phyloP scores from a whole-genome alignment of 1,140 invertebrate species.

The Cheumatopsyche charites region DNA sequence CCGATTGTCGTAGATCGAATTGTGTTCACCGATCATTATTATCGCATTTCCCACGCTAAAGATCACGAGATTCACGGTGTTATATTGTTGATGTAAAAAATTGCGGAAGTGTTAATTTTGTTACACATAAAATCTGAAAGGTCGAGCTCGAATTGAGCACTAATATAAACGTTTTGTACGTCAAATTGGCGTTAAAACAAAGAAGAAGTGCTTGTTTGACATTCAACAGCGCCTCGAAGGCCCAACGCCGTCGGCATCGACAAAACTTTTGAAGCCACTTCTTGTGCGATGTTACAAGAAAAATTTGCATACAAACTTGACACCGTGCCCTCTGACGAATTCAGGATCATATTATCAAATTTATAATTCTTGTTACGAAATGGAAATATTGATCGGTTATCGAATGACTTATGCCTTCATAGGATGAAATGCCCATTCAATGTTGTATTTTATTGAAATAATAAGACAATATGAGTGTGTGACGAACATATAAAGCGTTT shows the following conservation, averaged over 20 bases:
- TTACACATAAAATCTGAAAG: slow-evolving; percentile 22
- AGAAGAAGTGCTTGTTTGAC: slow-evolving; percentile 3
- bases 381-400: neutral
- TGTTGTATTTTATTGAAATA: too few species aligned
- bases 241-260: slow-evolving; percentile 11
- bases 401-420: too few species aligned
- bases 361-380: neutral
- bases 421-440: too few species aligned
- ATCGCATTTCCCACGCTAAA: too few species aligned
- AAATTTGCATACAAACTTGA: slow-evolving; percentile 33
- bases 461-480: too few species aligned
- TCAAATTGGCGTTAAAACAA: slow-evolving; percentile 6
- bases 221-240: slow-evolving; percentile 8
- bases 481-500: too few species aligned
- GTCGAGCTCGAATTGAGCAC: neutral
- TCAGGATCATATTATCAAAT: neutral
- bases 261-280: neutral
- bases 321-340: slow-evolving; percentile 19
- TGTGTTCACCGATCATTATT: too few species aligned
- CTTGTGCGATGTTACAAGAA: neutral
- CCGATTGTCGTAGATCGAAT: too few species aligned
- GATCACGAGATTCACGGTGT: too few species aligned
- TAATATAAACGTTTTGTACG: neutral
- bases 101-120: slow-evolving; percentile 6
- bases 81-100: neutral